Conservation (phyloP, 2,113 vertebrate species). For the Hepsetus odoe region DNA sequence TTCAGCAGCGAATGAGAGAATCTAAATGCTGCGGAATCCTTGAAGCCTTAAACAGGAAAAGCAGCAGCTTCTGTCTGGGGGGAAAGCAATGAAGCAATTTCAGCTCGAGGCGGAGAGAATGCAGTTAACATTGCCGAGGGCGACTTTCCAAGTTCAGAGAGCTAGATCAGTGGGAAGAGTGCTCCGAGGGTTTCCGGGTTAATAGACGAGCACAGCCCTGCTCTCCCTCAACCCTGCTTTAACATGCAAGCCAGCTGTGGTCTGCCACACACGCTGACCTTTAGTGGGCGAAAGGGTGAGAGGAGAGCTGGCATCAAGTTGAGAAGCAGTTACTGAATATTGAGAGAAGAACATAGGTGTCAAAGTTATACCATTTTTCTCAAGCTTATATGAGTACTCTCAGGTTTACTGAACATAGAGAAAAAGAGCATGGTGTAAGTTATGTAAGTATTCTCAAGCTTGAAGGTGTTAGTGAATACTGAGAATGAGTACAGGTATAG, state of each 20-base stretch:
- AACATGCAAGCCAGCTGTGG: conserved; percentile 9
- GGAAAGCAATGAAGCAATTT: conserved; percentile 27
- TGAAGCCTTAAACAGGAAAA: conserved; percentile 11
- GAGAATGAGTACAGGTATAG: background rate
- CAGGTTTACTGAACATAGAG: background rate
- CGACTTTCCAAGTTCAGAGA: conserved; percentile 34
- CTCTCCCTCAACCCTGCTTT: conserved; percentile 24
- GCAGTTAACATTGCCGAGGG: conserved; percentile 52
- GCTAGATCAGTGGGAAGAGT: conserved; percentile 26
- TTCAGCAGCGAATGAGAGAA: conserved; percentile 36
- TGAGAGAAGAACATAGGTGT: background rate
- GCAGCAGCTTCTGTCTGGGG: conserved; percentile 26
- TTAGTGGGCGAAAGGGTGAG: background rate
- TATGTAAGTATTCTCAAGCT: background rate
- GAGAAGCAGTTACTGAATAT: background rate
- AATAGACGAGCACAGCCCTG: conserved; percentile 3
- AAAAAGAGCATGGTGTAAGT: background rate
- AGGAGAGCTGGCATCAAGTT: background rate
- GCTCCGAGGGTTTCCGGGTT: conserved; percentile 16
- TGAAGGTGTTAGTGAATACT: background rate
- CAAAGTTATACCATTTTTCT: background rate
- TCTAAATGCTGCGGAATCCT: conserved; percentile 19
- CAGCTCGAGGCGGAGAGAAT: conserved; percentile 44
- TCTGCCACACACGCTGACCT: background rate
- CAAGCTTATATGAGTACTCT: background rate